Percentiles rank a stretch among this genome's conserved stretches.
Conservation (phyloP, 2,888 invertebrate species). For the Cheilosia soror region DNA sequence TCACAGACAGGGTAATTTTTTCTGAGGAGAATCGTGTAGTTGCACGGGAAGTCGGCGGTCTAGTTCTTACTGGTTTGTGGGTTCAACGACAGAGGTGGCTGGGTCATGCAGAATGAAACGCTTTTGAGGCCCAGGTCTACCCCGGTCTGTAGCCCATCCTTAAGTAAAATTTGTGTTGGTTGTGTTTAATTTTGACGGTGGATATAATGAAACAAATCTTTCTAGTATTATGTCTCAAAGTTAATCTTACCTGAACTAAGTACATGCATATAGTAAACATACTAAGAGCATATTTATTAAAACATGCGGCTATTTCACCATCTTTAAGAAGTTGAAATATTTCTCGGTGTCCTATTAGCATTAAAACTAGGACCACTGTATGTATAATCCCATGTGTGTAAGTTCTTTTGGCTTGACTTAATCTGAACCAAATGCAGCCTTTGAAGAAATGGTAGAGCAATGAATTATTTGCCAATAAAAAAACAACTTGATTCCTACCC, state of each 20-base stretch:
- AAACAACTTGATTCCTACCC: background rate
- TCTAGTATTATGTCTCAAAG: too few relatives aligned
- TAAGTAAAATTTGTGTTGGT: too few relatives aligned
- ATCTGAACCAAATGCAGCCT: conserved; percentile 30
- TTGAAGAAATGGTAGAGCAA: background rate
- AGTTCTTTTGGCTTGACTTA: background rate
- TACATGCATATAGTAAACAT: conserved; percentile 29
- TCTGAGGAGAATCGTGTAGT: too few relatives aligned
- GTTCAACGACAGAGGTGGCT: too few relatives aligned
- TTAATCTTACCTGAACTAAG: conserved; percentile 33
- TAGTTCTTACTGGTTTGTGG: too few relatives aligned
- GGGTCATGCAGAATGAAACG: too few relatives aligned
- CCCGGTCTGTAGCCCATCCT: too few relatives aligned
- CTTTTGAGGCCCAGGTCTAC: too few relatives aligned
- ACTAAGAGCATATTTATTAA: conserved; percentile 20
- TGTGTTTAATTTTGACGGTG: too few relatives aligned
- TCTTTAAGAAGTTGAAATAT: conserved; percentile 4
- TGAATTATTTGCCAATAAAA: background rate
- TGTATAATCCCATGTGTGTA: conserved; percentile 24
- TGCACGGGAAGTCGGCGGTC: too few relatives aligned
- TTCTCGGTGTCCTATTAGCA: conserved; percentile 28
- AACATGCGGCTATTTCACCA: conserved; percentile 20
- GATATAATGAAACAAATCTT: too few relatives aligned
- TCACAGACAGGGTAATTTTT: too few relatives aligned
- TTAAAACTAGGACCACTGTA: conserved; percentile 1